phyloP scores from a whole-genome alignment of 2,888 invertebrate species.

The Galeruca laticollis region DNA sequence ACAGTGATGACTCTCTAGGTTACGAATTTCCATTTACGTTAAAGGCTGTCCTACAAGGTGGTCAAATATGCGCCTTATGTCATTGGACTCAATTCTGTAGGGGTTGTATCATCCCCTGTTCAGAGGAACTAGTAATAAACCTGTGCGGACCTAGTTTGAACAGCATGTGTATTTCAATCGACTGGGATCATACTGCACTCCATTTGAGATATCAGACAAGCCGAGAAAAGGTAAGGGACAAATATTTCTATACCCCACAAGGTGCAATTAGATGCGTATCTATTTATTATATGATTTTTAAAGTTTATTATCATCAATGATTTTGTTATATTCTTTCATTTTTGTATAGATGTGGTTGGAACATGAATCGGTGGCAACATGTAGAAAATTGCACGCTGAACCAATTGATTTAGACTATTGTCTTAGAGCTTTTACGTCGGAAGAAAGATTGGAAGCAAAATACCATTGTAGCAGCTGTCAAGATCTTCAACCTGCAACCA shows the following conservation, averaged over 20 bases:
- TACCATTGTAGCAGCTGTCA: slow-evolving; percentile 90
- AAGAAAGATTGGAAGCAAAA: slow-evolving; percentile 87
- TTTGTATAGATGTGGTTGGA: slow-evolving; percentile 77
- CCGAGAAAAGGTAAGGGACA: slow-evolving; percentile 60
- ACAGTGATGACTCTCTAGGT: slow-evolving; percentile 90
- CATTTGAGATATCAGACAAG: slow-evolving; percentile 79
- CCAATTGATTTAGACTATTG: slow-evolving; percentile 89
- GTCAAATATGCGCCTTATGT: slow-evolving; percentile 81
- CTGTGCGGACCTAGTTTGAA: slow-evolving; percentile 56
- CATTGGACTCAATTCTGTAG: slow-evolving; percentile 87
- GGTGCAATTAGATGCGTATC: too few relatives aligned
- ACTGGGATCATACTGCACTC: slow-evolving; percentile 95
- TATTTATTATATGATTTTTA: too few relatives aligned
- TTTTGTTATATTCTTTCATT: background rate
- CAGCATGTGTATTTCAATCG: slow-evolving; percentile 79
- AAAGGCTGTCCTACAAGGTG: slow-evolving; percentile 81
- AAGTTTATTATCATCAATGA: background rate
- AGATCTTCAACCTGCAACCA: slow-evolving; percentile 85
- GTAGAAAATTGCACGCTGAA: slow-evolving; percentile 80
- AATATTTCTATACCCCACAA: background rate
- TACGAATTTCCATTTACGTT: slow-evolving; percentile 94
- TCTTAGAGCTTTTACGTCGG: slow-evolving; percentile 87
- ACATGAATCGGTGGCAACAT: slow-evolving; percentile 79
- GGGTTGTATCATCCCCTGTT: slow-evolving; percentile 85
- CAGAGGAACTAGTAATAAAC: slow-evolving; percentile 69